These are phyloP conservation scores for Falcunculus frontatus DNA, from an alignment of 2,113 vertebrate genomes.

Conservation along the genomic window DNA sequence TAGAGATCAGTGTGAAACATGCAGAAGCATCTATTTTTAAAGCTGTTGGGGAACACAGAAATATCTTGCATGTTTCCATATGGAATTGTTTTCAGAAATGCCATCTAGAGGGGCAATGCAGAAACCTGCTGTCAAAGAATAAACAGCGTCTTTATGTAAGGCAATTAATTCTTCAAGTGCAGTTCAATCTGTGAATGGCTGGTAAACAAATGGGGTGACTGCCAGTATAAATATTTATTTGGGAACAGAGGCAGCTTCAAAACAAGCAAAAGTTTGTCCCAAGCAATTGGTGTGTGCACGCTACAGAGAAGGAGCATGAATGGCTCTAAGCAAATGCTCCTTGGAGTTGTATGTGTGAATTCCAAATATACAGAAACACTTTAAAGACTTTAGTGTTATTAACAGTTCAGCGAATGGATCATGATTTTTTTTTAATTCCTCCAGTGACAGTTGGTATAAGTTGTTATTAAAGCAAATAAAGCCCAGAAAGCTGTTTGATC, in stretches of 20 bases:
- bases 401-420: neutral
- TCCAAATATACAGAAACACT: neutral
- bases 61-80: constrained; percentile 40
- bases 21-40: constrained; percentile 39
- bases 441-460: neutral
- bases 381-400: neutral
- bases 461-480: neutral
- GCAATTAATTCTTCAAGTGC: constrained; percentile 51
- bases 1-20: neutral
- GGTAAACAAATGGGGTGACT: constrained; percentile 69
- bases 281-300: neutral
- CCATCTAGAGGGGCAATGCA: constrained; percentile 8
- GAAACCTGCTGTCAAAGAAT: constrained; percentile 54
- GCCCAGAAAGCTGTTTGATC: neutral
- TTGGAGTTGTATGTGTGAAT: neutral
- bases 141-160: constrained; percentile 58
- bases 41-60: constrained; percentile 4
- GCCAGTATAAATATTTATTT: constrained; percentile 73
- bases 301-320: constrained; percentile 25
- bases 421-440: neutral
- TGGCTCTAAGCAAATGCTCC: constrained; percentile 15
- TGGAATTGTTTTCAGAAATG: constrained; percentile 54
- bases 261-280: constrained; percentile 63
- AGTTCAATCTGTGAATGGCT: constrained; percentile 40
- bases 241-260: constrained; percentile 40